Base-by-base conservation (phyloP, 2,888 invertebrate species). In the Lochmaea capreae region DNA sequence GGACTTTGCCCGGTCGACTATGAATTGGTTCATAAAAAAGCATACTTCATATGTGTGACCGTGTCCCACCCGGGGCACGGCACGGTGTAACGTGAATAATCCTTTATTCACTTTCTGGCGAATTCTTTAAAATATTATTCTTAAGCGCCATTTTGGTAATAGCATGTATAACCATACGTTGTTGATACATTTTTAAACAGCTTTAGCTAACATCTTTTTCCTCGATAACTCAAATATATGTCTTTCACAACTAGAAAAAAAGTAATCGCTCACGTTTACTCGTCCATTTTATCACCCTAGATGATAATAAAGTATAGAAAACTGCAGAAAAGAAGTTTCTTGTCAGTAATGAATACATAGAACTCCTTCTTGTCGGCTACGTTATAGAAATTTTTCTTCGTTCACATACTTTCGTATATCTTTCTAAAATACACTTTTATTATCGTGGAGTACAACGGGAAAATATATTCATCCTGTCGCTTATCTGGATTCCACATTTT, bases 331-430 rank as follows among this genome's bases (percentile, higher is more conserved):
- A 67, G 49, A 74, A 67, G 63, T 71, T 71, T 57, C 63, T 66
- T 46, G 70, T 52, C 65, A 39, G 67, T 74, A 74, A 74, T 74
- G 71, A 67, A 74, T 74, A 68, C 68, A 74, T 74, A 71, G 71
- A 74, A 70, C 62, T 67, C 59, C 67, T 67, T 71, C 62, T 57
- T 39, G 33, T 39, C 57, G 67, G 61, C 71, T 57, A 3, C 18
- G 57, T 16, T 57, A 57, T 57, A 18, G 18, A 57, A 16, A 18
- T 57, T 18, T 57, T 57, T 57, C 18, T 18, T 16, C 6, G 14
- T 57, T 57, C 14, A 57, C 16, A 18, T 57, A 9, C 18, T 16
- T 57, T 57, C 14, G 16, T 57, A 57, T 18, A 14, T 57, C 16
- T 57, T 57, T 57, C 14, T 0, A 46, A 46, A 46, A 46, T 46